Conservation (phyloP, 1,140 invertebrate species). For the Procambarus virginalis region DNA sequence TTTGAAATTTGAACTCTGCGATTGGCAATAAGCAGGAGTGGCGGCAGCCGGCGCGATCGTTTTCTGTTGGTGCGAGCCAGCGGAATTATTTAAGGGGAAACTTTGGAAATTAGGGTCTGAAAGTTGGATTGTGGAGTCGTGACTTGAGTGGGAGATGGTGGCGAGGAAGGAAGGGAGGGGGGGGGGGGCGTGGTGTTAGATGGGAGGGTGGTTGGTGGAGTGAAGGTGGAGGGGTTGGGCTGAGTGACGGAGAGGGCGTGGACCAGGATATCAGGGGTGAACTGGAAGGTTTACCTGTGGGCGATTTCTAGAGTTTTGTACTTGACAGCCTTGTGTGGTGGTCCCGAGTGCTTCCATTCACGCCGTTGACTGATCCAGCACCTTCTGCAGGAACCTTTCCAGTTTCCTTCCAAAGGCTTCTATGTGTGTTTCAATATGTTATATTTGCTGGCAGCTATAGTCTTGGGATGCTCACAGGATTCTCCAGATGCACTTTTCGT, state of each 20-base stretch:
- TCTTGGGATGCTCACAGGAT: too few species aligned
- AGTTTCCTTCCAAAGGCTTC: too few species aligned
- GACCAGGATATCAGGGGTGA: not conserved
- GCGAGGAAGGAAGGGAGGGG: not conserved
- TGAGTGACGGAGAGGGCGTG: not conserved
- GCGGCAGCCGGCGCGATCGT: not conserved
- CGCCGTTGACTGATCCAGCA: too few species aligned
- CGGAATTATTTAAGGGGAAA: constrained; percentile 1
- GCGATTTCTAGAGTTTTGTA: too few species aligned
- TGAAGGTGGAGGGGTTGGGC: not conserved
- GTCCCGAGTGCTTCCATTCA: too few species aligned
- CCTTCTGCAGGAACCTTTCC: too few species aligned
- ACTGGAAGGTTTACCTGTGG: not conserved
- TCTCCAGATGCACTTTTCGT: too few species aligned
- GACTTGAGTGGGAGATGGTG: not conserved
- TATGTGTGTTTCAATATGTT: too few species aligned
- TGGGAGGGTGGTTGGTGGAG: not conserved
- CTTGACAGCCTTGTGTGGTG: too few species aligned
- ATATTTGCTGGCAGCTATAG: too few species aligned
- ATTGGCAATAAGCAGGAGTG: not conserved
- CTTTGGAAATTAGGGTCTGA: not conserved
- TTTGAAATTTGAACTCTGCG: not conserved
- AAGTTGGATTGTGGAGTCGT: constrained; percentile 4
- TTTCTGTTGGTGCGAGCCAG: not conserved
- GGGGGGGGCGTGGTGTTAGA: not conserved